phyloP scores from a whole-genome alignment of 2,113 vertebrate species.

The Cyrtonyx montezumae region DNA sequence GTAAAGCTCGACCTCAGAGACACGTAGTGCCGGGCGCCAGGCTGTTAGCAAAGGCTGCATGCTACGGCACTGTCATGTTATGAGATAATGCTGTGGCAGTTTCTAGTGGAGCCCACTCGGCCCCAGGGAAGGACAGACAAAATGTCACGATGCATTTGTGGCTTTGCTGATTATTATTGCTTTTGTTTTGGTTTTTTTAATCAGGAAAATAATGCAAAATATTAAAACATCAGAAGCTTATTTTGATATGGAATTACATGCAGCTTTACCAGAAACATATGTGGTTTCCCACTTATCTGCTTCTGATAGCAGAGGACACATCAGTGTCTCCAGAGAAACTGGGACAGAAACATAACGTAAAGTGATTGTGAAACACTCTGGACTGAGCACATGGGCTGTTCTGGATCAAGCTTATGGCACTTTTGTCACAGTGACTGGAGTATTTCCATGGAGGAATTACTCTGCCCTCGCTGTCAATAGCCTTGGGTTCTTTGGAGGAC shows the following conservation, averaged over 20 bases:
- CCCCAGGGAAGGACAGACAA: background rate
- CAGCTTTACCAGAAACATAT: background rate
- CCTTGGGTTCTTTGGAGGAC: background rate
- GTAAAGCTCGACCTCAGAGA: background rate
- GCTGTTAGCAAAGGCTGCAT: background rate
- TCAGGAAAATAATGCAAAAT: background rate
- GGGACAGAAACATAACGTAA: background rate
- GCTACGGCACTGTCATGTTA: background rate
- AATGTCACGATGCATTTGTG: background rate
- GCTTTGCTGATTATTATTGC: background rate
- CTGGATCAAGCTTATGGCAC: background rate
- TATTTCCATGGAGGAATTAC: background rate
- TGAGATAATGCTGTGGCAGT: background rate
- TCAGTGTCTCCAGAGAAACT: background rate
- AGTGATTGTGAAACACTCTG: background rate
- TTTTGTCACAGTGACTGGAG: background rate
- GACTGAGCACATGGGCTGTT: background rate
- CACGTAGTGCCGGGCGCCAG: background rate
- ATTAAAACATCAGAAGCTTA: background rate
- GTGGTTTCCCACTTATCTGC: conserved; percentile 12
- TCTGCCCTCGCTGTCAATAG: background rate
- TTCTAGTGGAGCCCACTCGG: background rate
- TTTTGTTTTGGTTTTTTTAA: background rate
- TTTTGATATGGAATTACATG: background rate
- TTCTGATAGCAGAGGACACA: background rate